These are phyloP conservation scores for Fragum sueziense DNA, from an alignment of 2,888 invertebrate species.

Conservation along the genomic window DNA sequence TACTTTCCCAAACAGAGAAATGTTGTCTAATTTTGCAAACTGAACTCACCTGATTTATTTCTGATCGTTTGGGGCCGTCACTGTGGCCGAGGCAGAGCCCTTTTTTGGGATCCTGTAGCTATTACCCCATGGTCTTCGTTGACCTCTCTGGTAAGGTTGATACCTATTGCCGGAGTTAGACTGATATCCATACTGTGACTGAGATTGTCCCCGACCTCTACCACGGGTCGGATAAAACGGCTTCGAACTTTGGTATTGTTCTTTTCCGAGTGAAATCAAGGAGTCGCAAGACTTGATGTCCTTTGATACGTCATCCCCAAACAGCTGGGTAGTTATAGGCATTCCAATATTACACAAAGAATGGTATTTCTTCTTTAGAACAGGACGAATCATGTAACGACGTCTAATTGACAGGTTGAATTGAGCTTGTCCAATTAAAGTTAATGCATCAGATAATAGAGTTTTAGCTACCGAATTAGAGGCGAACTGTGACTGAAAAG, in stretches of 20 bases:
- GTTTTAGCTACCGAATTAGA: slow-evolving; percentile 9
- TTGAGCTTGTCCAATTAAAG: slow-evolving; percentile 30
- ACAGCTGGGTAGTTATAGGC: slow-evolving; percentile 9
- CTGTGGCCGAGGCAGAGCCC: not conserved
- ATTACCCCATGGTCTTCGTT: too few species aligned
- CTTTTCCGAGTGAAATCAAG: not conserved
- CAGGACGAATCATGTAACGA: slow-evolving; percentile 21
- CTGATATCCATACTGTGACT: not conserved
- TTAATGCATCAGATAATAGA: slow-evolving; percentile 8
- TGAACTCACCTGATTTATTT: not conserved
- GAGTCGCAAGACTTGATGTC: slow-evolving; percentile 17
- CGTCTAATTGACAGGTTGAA: slow-evolving; percentile 22
- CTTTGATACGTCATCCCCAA: slow-evolving; percentile 21
- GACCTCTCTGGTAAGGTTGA: slow-evolving; percentile 7
- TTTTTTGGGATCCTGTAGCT: not conserved
- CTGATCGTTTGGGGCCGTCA: not conserved
- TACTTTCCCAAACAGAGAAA: not conserved
- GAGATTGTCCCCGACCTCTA: not conserved
- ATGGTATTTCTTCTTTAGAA: slow-evolving; percentile 29
- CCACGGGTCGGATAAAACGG: too few species aligned
- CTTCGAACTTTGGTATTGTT: not conserved
- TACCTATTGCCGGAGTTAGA: not conserved
- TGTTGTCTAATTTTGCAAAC: not conserved
- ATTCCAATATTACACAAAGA: too few species aligned
- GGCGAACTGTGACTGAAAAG: not conserved